Conservation (phyloP, 2,888 invertebrate species). For the Antitype chi region DNA sequence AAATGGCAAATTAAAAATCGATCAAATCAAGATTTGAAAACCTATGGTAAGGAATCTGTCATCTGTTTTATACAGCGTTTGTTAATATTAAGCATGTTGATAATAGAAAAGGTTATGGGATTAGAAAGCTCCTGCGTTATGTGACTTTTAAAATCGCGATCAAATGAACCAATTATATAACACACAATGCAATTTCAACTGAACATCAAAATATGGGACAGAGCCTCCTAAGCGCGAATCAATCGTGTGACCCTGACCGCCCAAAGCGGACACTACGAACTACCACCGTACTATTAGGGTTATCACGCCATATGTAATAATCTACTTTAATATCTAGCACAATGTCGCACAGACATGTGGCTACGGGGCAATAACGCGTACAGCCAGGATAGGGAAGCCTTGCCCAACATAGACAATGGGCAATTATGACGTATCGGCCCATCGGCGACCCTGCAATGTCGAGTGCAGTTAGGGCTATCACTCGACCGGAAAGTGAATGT, state of each 20-base stretch:
- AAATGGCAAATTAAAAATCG: slow-evolving; percentile 5
- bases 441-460: slow-evolving; percentile 42
- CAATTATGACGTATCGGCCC: slow-evolving; percentile 49
- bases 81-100: not conserved
- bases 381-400: slow-evolving; percentile 20
- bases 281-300: slow-evolving; percentile 11
- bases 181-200: not conserved
- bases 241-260: slow-evolving; percentile 45
- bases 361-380: slow-evolving; percentile 17
- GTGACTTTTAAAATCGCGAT: not conserved
- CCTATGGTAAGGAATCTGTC: not conserved
- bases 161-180: not conserved
- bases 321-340: slow-evolving; percentile 41
- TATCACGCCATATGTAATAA: slow-evolving; percentile 10
- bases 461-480: slow-evolving; percentile 44
- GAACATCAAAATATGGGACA: not conserved
- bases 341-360: slow-evolving; percentile 21
- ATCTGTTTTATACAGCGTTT: not conserved
- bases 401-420: slow-evolving; percentile 46
- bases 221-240: slow-evolving; percentile 8
- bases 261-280: slow-evolving; percentile 11
- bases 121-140: not conserved
- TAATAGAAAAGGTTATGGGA: not conserved
- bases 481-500: slow-evolving; percentile 1
- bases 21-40: not conserved